Conservation (phyloP, 2,113 vertebrate genomes). For the Dolichotis patagonum region DNA sequence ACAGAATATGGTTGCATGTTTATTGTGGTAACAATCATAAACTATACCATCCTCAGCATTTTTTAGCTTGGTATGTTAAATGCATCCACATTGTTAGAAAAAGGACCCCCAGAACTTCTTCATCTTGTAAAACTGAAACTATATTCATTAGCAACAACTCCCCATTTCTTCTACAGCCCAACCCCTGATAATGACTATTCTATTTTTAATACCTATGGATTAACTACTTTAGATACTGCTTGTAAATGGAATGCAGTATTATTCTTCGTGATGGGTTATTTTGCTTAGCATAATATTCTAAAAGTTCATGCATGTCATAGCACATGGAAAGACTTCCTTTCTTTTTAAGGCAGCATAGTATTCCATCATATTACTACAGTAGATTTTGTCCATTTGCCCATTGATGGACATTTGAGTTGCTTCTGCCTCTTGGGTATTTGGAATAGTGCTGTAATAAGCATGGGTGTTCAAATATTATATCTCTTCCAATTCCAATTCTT, state of each 20-base stretch:
- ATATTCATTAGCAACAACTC: background rate
- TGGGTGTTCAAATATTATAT: background rate
- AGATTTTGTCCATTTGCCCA: background rate
- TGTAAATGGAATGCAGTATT: background rate
- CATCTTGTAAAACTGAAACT: background rate
- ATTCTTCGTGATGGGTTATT: background rate
- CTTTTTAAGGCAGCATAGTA: background rate
- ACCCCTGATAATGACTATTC: background rate
- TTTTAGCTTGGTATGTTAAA: background rate
- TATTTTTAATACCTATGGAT: background rate
- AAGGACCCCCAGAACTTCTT: background rate
- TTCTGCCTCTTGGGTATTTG: background rate
- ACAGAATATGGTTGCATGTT: background rate
- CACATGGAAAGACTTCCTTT: background rate
- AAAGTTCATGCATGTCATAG: background rate
- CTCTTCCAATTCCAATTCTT: constrained; percentile 7
- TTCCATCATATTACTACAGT: background rate
- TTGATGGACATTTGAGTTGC: background rate
- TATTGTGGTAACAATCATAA: background rate
- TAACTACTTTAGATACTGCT: background rate
- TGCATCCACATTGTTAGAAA: background rate
- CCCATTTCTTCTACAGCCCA: background rate
- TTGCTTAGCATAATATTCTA: background rate
- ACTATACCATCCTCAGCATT: background rate
- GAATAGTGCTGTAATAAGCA: background rate